Conservation (phyloP, 2,113 vertebrate species). For the Melanocharis versteri region DNA sequence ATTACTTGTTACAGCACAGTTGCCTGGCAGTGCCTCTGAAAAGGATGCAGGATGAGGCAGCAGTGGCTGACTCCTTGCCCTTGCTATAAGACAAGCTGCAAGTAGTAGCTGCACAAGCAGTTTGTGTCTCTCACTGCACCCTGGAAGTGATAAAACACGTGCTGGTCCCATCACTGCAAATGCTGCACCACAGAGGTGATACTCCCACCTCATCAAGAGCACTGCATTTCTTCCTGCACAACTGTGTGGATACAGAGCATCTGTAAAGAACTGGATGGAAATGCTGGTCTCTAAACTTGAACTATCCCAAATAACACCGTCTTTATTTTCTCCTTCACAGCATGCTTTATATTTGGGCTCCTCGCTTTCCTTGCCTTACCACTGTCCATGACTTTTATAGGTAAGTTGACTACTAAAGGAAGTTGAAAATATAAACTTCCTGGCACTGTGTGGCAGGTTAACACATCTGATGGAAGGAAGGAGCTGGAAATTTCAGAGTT, state of each 20-base stretch:
- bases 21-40: neutral
- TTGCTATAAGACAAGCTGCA: neutral
- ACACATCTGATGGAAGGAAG: neutral
- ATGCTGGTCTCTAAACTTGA: neutral
- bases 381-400: conserved; percentile 69
- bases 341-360: conserved; percentile 65
- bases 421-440: neutral
- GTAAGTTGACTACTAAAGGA: conserved; percentile 38
- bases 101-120: neutral
- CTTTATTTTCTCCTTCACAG: conserved; percentile 40
- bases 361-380: conserved; percentile 59
- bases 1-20: neutral
- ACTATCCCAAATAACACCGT: neutral
- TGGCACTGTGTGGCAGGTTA: neutral
- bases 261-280: neutral
- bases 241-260: neutral
- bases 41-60: neutral
- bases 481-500: neutral
- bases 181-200: neutral
- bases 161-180: neutral
- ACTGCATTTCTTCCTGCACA: neutral
- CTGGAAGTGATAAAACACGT: neutral
- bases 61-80: neutral
- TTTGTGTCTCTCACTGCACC: neutral
- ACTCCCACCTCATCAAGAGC: neutral